Evolutionary conservation across 2,797 vertebrate species (phyloP).

Genomic region (Amazona finschi): DNA sequence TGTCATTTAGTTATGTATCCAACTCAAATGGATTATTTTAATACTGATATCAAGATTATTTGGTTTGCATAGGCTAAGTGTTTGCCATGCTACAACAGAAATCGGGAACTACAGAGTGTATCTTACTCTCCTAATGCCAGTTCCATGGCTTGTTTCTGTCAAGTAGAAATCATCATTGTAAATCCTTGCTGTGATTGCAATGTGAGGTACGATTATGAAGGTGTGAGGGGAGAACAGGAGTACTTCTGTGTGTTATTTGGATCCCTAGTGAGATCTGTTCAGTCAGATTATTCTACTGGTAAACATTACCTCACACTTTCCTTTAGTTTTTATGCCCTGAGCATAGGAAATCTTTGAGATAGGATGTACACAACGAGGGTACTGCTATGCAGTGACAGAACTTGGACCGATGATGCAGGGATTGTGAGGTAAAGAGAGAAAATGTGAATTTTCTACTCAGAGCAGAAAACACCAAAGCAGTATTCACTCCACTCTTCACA

Average conservation of each 20-base stretch:
- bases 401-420: accelerated
- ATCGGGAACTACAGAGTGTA: background rate
- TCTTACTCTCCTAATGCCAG: background rate
- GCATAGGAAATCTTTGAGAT: background rate
- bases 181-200: background rate
- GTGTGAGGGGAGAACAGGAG: background rate
- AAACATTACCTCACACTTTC: background rate
- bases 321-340: background rate
- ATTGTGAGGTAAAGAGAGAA: background rate
- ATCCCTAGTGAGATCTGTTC: background rate
- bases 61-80: background rate
- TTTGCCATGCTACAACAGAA: background rate
- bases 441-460: background rate
- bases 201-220: background rate
- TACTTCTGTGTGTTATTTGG: background rate
- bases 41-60: background rate
- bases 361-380: background rate
- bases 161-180: background rate
- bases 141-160: background rate
- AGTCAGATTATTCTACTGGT: background rate
- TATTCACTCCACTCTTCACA: background rate
- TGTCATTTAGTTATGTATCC: background rate
- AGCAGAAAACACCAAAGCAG: background rate
- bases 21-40: constrained; percentile 38
- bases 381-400: background rate